Conservation (phyloP, 1,140 invertebrate species). For the Cydia strobilella region DNA sequence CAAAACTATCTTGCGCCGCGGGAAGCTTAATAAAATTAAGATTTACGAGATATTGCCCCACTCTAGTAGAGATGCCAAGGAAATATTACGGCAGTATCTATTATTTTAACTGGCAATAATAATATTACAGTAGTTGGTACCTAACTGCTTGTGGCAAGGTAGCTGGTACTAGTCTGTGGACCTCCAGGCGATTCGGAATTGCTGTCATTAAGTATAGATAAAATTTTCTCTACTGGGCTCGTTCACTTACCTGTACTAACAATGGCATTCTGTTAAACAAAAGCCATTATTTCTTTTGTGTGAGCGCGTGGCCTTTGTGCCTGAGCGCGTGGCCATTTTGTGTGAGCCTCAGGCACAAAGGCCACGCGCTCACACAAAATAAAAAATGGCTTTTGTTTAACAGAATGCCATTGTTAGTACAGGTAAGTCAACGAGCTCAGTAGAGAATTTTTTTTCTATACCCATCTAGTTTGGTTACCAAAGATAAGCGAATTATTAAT, state of each 20-base stretch:
- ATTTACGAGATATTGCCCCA: slow-evolving; percentile 13
- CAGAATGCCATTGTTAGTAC: too few species aligned
- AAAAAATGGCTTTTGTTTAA: too few species aligned
- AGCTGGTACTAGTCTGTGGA: slow-evolving; percentile 1
- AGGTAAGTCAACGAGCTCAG: too few species aligned
- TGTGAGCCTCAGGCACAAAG: too few species aligned
- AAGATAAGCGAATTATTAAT: slow-evolving; percentile 1
- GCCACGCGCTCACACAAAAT: too few species aligned
- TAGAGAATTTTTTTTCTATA: too few species aligned
- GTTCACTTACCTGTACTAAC: too few species aligned
- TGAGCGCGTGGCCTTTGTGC: too few species aligned
- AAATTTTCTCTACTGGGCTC: too few species aligned
- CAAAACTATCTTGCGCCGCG: slow-evolving; percentile 20
- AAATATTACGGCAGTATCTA: slow-evolving; percentile 19
- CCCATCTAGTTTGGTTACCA: slow-evolving; percentile 32
- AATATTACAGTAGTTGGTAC: slow-evolving; percentile 5
- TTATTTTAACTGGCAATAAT: slow-evolving; percentile 41
- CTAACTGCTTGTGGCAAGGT: slow-evolving; percentile 9
- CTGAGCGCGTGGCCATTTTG: too few species aligned
- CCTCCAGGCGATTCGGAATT: slow-evolving; percentile 47
- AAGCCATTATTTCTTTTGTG: too few species aligned
- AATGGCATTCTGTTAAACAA: too few species aligned
- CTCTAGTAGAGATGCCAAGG: slow-evolving; percentile 20
- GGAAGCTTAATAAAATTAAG: slow-evolving; percentile 26
- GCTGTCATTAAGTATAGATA: slow-evolving; percentile 53